These are phyloP conservation scores for Melanerpes formicivorus DNA, from an alignment of 2,113 vertebrate genomes.

Conservation along the genomic window DNA sequence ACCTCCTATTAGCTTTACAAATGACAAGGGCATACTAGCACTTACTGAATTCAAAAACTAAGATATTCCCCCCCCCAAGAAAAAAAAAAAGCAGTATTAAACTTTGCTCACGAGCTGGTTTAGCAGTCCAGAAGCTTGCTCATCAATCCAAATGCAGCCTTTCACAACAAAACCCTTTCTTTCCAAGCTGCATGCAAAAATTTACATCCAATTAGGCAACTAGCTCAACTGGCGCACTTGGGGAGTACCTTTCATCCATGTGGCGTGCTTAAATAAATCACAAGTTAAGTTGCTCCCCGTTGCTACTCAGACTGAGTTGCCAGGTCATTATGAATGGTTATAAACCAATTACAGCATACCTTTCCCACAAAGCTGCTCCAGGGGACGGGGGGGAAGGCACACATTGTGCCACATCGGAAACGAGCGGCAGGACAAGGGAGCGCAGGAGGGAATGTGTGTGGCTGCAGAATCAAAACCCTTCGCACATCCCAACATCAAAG, in stretches of 20 bases:
- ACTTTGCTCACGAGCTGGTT: conserved; percentile 26
- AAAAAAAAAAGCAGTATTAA: background rate
- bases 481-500: conserved; percentile 3
- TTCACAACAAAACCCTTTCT: background rate
- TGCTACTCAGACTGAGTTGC: conserved; percentile 45
- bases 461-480: background rate
- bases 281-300: conserved; percentile 51
- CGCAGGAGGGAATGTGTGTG: background rate
- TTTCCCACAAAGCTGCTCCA: conserved; percentile 56
- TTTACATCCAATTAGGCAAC: conserved; percentile 54
- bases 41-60: background rate
- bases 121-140: conserved; percentile 38
- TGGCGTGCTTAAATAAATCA: conserved; percentile 67
- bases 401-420: conserved; percentile 11
- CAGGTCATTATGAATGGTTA: conserved; percentile 52
- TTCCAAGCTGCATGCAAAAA: conserved; percentile 56
- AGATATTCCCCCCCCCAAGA: background rate
- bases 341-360: conserved; percentile 56
- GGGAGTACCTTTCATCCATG: conserved; percentile 63
- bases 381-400: background rate
- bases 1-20: conserved; percentile 30
- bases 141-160: conserved; percentile 24
- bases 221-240: conserved; percentile 29
- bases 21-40: background rate
- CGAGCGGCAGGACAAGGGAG: conserved; percentile 2